These are phyloP conservation scores for Cecidostiba fungosa DNA, from an alignment of 2,888 invertebrate genomes.

Conservation along the genomic window DNA sequence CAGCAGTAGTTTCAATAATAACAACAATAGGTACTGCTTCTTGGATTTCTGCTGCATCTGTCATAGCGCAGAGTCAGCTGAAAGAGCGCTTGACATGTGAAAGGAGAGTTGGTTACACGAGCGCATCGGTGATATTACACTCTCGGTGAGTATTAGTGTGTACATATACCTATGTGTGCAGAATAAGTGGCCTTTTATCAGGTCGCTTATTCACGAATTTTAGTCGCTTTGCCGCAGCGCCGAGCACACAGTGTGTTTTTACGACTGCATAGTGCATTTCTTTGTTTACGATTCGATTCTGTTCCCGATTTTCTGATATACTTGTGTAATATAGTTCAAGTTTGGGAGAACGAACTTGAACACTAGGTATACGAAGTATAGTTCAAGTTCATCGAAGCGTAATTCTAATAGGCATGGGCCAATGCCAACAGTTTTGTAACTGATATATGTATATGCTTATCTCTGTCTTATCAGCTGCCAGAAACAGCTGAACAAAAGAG, in stretches of 20 bases:
- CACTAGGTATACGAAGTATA: background rate
- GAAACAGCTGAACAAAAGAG: conserved; percentile 1
- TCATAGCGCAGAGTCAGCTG: too few relatives aligned
- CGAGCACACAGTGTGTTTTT: background rate
- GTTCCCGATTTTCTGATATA: background rate
- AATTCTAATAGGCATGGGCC: background rate
- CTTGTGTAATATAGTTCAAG: background rate
- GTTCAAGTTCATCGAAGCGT: background rate
- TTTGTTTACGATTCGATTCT: background rate
- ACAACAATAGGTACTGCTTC: too few relatives aligned
- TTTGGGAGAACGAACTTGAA: background rate
- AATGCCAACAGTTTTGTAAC: background rate
- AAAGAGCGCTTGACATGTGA: too few relatives aligned
- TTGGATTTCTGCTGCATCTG: too few relatives aligned
- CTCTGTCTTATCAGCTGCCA: conserved; percentile 1
- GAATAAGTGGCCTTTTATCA: background rate
- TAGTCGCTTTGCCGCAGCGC: background rate
- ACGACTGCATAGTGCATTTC: background rate
- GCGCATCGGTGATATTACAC: background rate
- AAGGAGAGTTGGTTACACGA: too few relatives aligned
- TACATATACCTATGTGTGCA: background rate
- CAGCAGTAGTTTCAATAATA: too few relatives aligned
- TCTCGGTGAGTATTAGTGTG: background rate
- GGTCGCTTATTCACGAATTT: background rate
- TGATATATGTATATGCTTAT: background rate